Conservation (phyloP, 2,888 invertebrate genomes). For the Rhopalosiphum nymphaeae region DNA sequence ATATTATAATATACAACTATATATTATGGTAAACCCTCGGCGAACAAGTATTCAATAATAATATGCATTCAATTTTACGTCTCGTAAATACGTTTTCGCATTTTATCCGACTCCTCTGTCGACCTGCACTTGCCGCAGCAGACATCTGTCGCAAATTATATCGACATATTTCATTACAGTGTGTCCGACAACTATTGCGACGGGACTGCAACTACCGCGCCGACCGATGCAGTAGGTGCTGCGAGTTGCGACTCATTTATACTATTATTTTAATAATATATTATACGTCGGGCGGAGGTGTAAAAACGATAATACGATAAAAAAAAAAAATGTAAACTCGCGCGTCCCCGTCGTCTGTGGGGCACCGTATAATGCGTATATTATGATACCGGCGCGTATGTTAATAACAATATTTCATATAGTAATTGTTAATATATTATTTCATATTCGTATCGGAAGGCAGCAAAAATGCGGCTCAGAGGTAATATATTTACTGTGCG, state of each 20-base stretch:
- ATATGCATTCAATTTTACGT: not conserved
- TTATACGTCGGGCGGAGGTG: not conserved
- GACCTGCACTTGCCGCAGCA: not conserved
- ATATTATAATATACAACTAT: not conserved
- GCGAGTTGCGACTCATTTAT: not conserved
- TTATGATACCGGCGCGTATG: not conserved
- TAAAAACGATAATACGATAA: not conserved
- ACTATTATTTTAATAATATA: not conserved
- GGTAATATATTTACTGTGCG: not conserved
- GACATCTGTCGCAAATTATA: not conserved
- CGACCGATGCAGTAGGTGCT: not conserved
- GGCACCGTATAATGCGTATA: no score
- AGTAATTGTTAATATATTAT: not conserved
- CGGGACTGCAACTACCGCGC: not conserved
- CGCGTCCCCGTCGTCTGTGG: not conserved
- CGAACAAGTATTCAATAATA: not conserved
- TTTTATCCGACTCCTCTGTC: constrained; percentile 1
- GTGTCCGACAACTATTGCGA: not conserved
- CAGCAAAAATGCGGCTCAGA: not conserved
- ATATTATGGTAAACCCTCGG: not conserved
- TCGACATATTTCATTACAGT: not conserved
- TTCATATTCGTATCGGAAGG: not conserved
- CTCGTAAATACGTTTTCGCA: not conserved
- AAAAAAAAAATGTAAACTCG: not conserved
- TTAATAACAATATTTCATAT: not conserved